These are phyloP conservation scores for Struthio camelus DNA, from an alignment of 2,113 vertebrate species.

Conservation along the genomic window DNA sequence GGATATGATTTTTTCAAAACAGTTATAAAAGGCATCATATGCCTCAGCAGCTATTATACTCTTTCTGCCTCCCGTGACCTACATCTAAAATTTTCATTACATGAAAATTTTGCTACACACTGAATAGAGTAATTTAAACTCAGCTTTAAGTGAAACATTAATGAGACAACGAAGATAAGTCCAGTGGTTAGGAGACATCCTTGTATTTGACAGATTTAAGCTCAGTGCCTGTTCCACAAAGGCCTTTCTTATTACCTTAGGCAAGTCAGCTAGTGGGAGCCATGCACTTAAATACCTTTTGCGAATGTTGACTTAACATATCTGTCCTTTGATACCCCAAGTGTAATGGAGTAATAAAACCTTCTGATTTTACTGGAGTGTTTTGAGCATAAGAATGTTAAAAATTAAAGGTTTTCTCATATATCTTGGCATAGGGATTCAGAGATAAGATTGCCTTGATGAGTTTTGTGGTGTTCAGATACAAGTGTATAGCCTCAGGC, in stretches of 20 bases:
- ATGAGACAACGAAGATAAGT: not conserved
- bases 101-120: not conserved
- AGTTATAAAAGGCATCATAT: not conserved
- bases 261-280: not conserved
- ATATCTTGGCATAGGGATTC: not conserved
- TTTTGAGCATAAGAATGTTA: not conserved
- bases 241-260: not conserved
- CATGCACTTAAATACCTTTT: not conserved
- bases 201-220: not conserved
- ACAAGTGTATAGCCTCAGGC: not conserved
- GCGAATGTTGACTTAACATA: not conserved
- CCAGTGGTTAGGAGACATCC: not conserved
- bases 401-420: not conserved
- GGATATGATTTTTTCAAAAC: not conserved
- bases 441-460: not conserved
- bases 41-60: not conserved
- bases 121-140: not conserved
- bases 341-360: not conserved
- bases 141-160: not conserved
- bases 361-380: not conserved
- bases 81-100: not conserved
- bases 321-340: not conserved
- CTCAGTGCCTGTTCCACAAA: not conserved
- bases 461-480: not conserved
- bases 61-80: not conserved